A percentile compares a stretch with the other conserved stretches of the same genome.
Evolutionary conservation across 2,113 vertebrate species (phyloP).

Genomic region (Butastur rufipennis): DNA sequence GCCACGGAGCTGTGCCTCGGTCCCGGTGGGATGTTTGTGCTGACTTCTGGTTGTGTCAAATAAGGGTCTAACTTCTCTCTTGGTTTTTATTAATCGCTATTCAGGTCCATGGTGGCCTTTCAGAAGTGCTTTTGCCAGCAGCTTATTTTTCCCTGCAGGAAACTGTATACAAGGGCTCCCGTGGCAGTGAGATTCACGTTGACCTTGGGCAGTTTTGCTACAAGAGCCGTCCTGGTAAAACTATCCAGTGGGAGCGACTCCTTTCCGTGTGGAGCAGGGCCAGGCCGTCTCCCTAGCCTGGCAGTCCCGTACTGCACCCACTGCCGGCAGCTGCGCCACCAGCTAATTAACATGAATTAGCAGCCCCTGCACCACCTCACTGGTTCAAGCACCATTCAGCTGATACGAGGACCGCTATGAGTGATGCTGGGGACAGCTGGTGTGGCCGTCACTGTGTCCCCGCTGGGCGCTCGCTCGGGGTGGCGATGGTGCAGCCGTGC

Average conservation of each 20-base stretch:
- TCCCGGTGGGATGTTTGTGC: not conserved
- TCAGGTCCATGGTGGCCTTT: not conserved
- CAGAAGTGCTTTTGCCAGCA: constrained; percentile 17
- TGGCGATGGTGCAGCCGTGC: fast-evolving
- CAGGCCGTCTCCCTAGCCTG: fast-evolving
- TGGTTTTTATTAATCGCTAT: not conserved
- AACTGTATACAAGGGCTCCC: not conserved
- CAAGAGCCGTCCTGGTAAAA: not conserved
- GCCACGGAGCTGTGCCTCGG: not conserved
- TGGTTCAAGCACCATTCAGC: fast-evolving
- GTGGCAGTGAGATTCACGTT: not conserved
- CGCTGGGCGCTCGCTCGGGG: not conserved
- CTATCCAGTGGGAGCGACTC: not conserved
- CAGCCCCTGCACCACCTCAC: not conserved
- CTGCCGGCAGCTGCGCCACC: not conserved
- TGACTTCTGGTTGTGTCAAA: not conserved
- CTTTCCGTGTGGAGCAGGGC: fast-evolving
- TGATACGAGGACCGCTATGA: fast-evolving
- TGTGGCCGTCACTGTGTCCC: not conserved
- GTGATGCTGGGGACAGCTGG: not conserved
- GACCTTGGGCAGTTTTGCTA: constrained; percentile 46
- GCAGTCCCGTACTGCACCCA: fast-evolving
- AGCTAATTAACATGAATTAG: not conserved
- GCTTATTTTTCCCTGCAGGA: constrained; percentile 2
- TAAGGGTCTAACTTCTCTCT: not conserved